Conservation (phyloP, 2,797 vertebrate genomes). For the Sebastes hubbsi region DNA sequence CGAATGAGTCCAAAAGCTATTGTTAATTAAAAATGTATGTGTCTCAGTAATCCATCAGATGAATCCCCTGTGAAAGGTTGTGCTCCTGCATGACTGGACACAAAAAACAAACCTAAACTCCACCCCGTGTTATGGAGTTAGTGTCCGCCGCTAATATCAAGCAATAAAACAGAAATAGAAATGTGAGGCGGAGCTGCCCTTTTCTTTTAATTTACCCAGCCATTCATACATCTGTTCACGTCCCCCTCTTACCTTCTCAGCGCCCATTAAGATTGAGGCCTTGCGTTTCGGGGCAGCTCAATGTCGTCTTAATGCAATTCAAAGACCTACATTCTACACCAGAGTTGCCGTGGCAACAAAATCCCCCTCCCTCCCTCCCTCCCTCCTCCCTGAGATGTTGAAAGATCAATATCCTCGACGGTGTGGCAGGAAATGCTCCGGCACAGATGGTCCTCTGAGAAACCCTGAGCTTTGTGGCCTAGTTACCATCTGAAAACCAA, state of each 20-base stretch:
- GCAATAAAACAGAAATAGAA: conserved; percentile 58
- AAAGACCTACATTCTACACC: conserved; percentile 80
- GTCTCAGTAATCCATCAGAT: not conserved
- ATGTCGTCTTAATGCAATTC: conserved; percentile 79
- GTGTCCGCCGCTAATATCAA: conserved; percentile 39
- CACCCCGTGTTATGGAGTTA: conserved; percentile 43
- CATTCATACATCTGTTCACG: conserved; percentile 57
- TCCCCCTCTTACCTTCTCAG: conserved; percentile 51
- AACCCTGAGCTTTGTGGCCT: conserved; percentile 68
- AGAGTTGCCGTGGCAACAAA: conserved; percentile 84
- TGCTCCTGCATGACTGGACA: conserved; percentile 23
- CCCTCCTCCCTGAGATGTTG: conserved; percentile 58
- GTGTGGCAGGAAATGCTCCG: conserved; percentile 71
- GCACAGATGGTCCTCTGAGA: conserved; percentile 74
- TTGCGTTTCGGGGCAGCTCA: conserved; percentile 53
- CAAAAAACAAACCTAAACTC: conserved; percentile 33
- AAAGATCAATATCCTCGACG: conserved; percentile 80
- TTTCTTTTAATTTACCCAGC: conserved; percentile 54
- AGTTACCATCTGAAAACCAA: conserved; percentile 70
- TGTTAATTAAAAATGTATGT: not conserved
- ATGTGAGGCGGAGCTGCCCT: conserved; percentile 58
- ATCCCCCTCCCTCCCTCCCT: conserved; percentile 31
- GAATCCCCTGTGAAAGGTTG: not conserved
- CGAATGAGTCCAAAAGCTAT: not conserved
- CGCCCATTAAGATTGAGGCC: conserved; percentile 68